These are phyloP conservation scores for Pocillopora damicornis DNA, from an alignment of 64 coral and sea anemone species.

Conservation along the genomic window DNA sequence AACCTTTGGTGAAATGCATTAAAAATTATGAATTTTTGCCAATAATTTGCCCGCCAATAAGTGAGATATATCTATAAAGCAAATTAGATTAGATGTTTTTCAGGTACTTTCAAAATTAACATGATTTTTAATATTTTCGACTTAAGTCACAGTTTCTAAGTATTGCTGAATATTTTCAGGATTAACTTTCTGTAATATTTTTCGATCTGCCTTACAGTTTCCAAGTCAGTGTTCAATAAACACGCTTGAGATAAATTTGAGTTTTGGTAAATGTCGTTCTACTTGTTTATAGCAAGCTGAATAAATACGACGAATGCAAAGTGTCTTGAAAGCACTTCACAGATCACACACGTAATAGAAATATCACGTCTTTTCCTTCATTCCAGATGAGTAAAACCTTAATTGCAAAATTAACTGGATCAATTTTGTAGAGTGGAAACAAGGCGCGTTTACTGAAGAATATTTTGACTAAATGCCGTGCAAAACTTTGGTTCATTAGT, in stretches of 20 bases:
- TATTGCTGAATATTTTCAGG: too few species aligned
- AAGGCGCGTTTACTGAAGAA: not conserved
- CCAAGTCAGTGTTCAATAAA: not conserved
- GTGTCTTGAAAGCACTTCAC: not conserved
- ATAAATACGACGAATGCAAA: not conserved
- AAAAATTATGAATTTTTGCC: too few species aligned
- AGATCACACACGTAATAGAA: not conserved
- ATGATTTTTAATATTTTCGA: too few species aligned
- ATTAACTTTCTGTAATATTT: too few species aligned
- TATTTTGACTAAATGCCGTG: not conserved
- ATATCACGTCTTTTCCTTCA: not conserved
- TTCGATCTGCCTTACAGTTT: not conserved
- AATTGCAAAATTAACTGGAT: not conserved
- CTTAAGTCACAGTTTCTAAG: too few species aligned
- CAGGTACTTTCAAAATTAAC: too few species aligned
- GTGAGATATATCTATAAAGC: too few species aligned
- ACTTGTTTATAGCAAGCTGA: not conserved
- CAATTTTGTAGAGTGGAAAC: not conserved
- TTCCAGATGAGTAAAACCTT: not conserved
- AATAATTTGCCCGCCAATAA: too few species aligned
- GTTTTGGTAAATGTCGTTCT: not conserved
- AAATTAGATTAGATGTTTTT: too few species aligned
- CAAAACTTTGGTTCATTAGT: not conserved
- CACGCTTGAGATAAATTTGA: not conserved
- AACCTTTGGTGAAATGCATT: too few species aligned